Evolutionary conservation across 2,888 invertebrate species (phyloP).

Genomic region (Hemaris fuciformis): DNA sequence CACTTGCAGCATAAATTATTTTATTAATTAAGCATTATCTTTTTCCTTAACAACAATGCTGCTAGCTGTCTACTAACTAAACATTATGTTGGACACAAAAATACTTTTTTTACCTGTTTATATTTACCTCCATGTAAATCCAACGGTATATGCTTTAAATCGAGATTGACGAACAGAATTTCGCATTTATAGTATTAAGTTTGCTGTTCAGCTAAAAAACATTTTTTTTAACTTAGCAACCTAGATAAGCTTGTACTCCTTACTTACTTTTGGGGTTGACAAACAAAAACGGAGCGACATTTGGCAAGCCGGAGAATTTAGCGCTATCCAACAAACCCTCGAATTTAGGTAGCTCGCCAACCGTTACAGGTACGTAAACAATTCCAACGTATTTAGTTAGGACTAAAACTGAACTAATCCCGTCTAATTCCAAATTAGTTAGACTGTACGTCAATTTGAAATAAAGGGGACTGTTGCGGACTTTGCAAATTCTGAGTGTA

Average conservation of each 20-base stretch:
- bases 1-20: too few relatives aligned
- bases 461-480: neutral
- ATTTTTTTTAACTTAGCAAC: too few relatives aligned
- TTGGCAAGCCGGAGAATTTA: neutral
- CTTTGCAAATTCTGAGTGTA: neutral
- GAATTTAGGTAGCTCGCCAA: neutral
- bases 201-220: too few relatives aligned
- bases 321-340: neutral
- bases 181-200: too few relatives aligned
- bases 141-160: too few relatives aligned
- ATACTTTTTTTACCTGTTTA: too few relatives aligned
- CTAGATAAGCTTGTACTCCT: neutral
- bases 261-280: neutral
- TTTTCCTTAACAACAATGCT: too few relatives aligned
- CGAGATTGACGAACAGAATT: too few relatives aligned
- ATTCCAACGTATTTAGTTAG: neutral
- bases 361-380: constrained; percentile 16
- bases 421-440: constrained; percentile 7
- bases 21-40: too few relatives aligned
- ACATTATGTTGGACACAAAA: too few relatives aligned
- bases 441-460: neutral
- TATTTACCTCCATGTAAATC: too few relatives aligned
- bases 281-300: neutral
- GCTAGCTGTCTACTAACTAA: too few relatives aligned
- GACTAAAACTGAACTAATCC: neutral